Evolutionary conservation across 2,888 invertebrate species (phyloP).

Genomic region (Cordylochernes scorpioides): DNA sequence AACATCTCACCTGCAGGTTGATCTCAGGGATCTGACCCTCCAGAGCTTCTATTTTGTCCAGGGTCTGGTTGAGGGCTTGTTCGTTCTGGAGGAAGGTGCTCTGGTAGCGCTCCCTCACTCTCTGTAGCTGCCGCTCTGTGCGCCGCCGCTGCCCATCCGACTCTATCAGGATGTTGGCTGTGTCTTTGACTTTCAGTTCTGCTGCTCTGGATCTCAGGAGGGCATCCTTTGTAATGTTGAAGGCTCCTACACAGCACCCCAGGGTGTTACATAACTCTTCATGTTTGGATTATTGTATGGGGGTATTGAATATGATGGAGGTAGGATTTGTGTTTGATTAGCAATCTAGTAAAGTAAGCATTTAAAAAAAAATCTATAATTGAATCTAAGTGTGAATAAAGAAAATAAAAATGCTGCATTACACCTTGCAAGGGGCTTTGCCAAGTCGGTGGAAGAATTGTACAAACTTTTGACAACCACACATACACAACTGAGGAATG

Average conservation of each 20-base stretch:
- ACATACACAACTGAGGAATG: no score
- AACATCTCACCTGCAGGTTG: slow-evolving; percentile 39
- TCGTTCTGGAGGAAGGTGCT: slow-evolving; percentile 43
- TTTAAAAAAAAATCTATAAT: no score
- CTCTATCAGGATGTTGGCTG: slow-evolving; percentile 24
- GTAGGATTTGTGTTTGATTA: no score
- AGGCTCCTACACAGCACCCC: slow-evolving; percentile 30
- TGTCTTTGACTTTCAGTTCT: slow-evolving; percentile 23
- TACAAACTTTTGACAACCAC: no score
- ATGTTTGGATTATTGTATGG: no score
- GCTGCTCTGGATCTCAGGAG: slow-evolving; percentile 31
- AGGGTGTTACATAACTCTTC: no score
- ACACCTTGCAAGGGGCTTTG: no score
- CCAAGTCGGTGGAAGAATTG: no score
- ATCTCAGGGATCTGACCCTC: slow-evolving; percentile 48
- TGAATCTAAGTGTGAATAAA: no score
- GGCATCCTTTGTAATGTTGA: slow-evolving; percentile 60
- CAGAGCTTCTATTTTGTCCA: slow-evolving; percentile 36
- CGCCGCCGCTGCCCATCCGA: slow-evolving; percentile 36
- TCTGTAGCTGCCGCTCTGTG: slow-evolving; percentile 34
- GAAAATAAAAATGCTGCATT: no score
- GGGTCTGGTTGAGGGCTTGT: slow-evolving; percentile 36
- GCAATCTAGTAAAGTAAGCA: no score
- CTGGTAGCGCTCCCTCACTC: slow-evolving; percentile 33
- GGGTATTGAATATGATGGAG: no score